Base-by-base conservation (phyloP, 2,113 vertebrate genomes). In the Poeciliopsis retropinna region DNA sequence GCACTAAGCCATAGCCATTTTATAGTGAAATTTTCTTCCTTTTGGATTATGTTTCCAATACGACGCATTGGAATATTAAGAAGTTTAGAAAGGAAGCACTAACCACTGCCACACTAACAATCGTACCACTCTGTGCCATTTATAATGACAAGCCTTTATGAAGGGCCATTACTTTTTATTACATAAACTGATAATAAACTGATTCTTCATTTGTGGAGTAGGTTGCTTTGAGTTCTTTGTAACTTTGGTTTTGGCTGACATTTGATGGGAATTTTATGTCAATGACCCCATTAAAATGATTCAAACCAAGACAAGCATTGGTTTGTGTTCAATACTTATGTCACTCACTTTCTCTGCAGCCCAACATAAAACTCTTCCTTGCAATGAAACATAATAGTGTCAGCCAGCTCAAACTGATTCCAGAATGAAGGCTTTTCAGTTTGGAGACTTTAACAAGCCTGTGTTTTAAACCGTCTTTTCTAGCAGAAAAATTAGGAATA, bases 391-490 rank as follows among this genome's bases (percentile, higher is more conserved):
- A n/a, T 28, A 74, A 64, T 39, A 32, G 47, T 32, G 41, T 72
- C 74, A 60, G 29, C 67, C 54, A 76, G 76, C 79, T 71, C 64
- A 72, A 83, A 79, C 72, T 44, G 57, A 28, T 60, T 83, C 70
- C 12, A 37, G 64, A 17, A 60, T 29, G 61, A 71, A 25, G 31
- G 63, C 60, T 64, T 82, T 73, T 30, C 60, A 78, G 64, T 61
- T 25, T 57, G 8, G 51, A 9, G n/a, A 67, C 15, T 65, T 51
- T 34, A 79, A 74, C 69, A 67, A 69, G 62, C 57, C 29, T 29
- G 72, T 25, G 63, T 37, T 64, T 67, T 70, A 13, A 70, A 72
- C 29, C 1, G 32, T 63, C 47, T 32, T 77, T 47, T 32, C 68
- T 60, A 71, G 71, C 66, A 51, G 72, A 2, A 29, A 67, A 82